Evolutionary conservation across 2,113 vertebrate species (phyloP), one percentile per base, ranked within the genome.

Genomic region (Tauraco erythrolophus): DNA sequence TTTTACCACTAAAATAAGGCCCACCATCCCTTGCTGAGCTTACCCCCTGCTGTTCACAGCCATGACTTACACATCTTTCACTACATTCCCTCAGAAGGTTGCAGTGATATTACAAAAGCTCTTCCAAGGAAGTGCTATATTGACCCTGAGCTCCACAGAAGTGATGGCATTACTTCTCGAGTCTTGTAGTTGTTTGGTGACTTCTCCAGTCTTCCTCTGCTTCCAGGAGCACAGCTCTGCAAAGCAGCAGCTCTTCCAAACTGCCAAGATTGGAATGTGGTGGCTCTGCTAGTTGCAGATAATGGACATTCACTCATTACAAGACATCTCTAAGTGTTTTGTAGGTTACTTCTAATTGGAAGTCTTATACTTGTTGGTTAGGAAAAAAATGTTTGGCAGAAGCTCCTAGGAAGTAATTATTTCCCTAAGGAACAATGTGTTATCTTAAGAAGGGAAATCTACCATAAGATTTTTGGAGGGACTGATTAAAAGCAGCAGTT

Each of bases 151-250:
- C n/a, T 86, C 41, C 50, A 65, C 9, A 53, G 56, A 41, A 65
- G 3, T 33, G 7, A 7, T 9, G 31, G 5, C 11, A 22, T 35
- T 48, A 8, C 3, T 75, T 88, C 65, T 82, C 0, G 0, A 71
- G 18, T 24, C 48, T 31, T 64, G 45, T 28, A 30, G n/a, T 24
- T 1, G 2, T 37, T 35, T 69, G 28, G 27, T 39, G 23, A 41
- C 28, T 84, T 83, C 28, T 74, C 7, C 37, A 37, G 31, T 58
- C 37, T 92, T 24, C 6, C 5, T 79, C 17, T 61, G 24, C 28
- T 88, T 86, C 35, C 51, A 61, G 8, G 30, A 88, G 3, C 19
- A 56, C 12, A 69, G 11, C 7, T 12, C 10, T 62, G 25, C 19
- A 86, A 30, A 79, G 37, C 9, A 88, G 33, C 14, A 54, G 6